A percentile compares a stretch with the other conserved stretches of the same genome.
Conservation (phyloP, 2,888 invertebrate genomes). For the Acanthococcus lagerstroemiae region DNA sequence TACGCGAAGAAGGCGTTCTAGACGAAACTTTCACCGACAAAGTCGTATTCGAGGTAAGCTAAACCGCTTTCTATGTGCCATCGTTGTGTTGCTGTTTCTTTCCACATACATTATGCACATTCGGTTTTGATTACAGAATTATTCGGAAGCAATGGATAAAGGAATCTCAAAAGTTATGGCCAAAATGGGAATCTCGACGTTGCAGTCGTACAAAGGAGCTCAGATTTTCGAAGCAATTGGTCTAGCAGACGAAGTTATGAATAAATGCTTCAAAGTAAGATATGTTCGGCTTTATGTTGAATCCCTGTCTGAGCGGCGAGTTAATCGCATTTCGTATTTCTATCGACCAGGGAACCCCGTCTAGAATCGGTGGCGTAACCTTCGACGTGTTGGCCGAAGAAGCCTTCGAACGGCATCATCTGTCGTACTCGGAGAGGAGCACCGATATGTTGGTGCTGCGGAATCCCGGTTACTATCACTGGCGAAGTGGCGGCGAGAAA, state of each 20-base stretch:
- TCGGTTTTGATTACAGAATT: slow-evolving; percentile 48
- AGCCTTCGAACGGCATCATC: slow-evolving; percentile 66
- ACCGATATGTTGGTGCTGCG: slow-evolving; percentile 63
- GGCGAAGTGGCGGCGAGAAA: slow-evolving; percentile 93
- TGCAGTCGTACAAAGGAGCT: slow-evolving; percentile 97
- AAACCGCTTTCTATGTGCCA: background rate
- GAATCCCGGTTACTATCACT: slow-evolving; percentile 91
- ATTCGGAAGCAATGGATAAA: slow-evolving; percentile 80
- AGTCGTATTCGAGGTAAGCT: slow-evolving; percentile 57
- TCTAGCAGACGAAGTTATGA: slow-evolving; percentile 79
- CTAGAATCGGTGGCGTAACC: slow-evolving; percentile 76
- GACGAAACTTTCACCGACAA: slow-evolving; percentile 66
- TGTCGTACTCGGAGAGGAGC: slow-evolving; percentile 58
- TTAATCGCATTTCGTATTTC: background rate
- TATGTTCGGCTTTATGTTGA: slow-evolving; percentile 44
- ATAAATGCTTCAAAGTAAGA: slow-evolving; percentile 75
- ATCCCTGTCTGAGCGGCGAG: too few species aligned
- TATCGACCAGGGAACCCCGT: slow-evolving; percentile 50
- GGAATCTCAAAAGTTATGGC: slow-evolving; percentile 94
- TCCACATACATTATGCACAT: too few species aligned
- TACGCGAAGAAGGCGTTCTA: slow-evolving; percentile 77
- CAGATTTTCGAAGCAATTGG: slow-evolving; percentile 99
- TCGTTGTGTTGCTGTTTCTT: background rate
- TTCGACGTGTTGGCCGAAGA: slow-evolving; percentile 81
- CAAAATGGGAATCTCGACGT: slow-evolving; percentile 98